Conservation (phyloP, 2,797 vertebrate species). For the Microctenopoma stevenorrisi region DNA sequence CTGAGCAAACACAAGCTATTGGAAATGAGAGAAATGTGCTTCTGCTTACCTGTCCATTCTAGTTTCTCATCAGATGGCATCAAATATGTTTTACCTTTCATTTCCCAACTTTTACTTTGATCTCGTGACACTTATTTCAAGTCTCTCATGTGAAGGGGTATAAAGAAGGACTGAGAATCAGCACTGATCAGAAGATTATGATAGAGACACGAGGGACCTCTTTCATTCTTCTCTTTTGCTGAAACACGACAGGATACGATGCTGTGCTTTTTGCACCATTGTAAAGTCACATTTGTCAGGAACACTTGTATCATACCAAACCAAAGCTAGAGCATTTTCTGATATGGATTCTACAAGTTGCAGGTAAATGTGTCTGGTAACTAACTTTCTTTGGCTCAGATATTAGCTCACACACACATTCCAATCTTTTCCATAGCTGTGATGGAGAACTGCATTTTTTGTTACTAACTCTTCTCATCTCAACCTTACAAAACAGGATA, state of each 20-base stretch:
- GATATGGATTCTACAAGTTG: neutral
- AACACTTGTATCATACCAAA: neutral
- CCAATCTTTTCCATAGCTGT: slow-evolving; percentile 1
- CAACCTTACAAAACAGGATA: neutral
- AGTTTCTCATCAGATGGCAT: slow-evolving; percentile 31
- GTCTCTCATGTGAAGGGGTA: slow-evolving; percentile 17
- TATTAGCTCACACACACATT: neutral
- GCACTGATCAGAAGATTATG: slow-evolving; percentile 9
- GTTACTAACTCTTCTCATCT: neutral
- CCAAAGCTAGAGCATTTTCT: neutral
- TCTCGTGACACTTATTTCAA: slow-evolving; percentile 4
- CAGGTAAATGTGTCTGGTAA: neutral
- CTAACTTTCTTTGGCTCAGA: neutral
- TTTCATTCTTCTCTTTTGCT: slow-evolving; percentile 14
- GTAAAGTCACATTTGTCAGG: neutral
- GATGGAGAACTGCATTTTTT: neutral
- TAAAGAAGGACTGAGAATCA: neutral
- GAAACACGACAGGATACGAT: slow-evolving; percentile 12
- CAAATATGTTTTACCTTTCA: slow-evolving; percentile 33
- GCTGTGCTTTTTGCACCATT: neutral
- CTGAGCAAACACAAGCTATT: neutral
- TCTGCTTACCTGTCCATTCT: slow-evolving; percentile 24
- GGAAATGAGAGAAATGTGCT: slow-evolving; percentile 10
- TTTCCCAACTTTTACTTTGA: slow-evolving; percentile 26
- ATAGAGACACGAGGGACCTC: slow-evolving; percentile 1